A percentile compares a stretch with the other conserved stretches of the same genome.
These are phyloP conservation scores for Lepidotrigona ventralis DNA, from an alignment of 1,140 invertebrate genomes.

Conservation along the genomic window DNA sequence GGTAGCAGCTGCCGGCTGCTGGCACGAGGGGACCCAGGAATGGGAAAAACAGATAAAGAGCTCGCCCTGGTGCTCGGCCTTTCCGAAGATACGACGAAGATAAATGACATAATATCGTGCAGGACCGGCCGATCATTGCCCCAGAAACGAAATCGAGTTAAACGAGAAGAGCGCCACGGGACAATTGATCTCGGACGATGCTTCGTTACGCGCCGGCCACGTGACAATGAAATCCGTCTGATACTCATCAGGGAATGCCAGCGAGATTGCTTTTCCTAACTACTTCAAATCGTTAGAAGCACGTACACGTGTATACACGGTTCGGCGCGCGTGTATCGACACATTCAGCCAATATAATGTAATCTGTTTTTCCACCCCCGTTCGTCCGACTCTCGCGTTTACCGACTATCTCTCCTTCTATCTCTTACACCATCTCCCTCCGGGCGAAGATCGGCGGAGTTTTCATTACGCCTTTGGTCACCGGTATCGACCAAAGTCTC, in stretches of 20 bases:
- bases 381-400: not conserved
- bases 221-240: slow-evolving; percentile 74
- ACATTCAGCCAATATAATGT: slow-evolving; percentile 9
- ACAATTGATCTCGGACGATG: slow-evolving; percentile 72
- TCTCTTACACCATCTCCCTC: not conserved
- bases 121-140: slow-evolving; percentile 72
- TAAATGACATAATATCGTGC: slow-evolving; percentile 79
- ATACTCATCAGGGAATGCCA: slow-evolving; percentile 66
- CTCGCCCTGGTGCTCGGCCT: slow-evolving; percentile 50
- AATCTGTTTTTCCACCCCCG: slow-evolving; percentile 13
- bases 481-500: slow-evolving; percentile 5
- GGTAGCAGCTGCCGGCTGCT: slow-evolving; percentile 52
- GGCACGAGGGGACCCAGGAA: slow-evolving; percentile 44
- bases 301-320: slow-evolving; percentile 3
- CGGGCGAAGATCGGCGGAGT: slow-evolving; percentile 15
- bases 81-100: slow-evolving; percentile 74
- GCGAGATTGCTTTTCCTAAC: slow-evolving; percentile 68
- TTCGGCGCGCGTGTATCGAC: not conserved
- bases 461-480: slow-evolving; percentile 54
- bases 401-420: not conserved
- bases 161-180: slow-evolving; percentile 64
- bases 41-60: slow-evolving; percentile 63
- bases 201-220: slow-evolving; percentile 64
- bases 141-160: slow-evolving; percentile 71
- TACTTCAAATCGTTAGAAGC: not conserved